These are phyloP conservation scores for Parambassis ranga DNA, from an alignment of 2,797 vertebrate species.

Conservation along the genomic window DNA sequence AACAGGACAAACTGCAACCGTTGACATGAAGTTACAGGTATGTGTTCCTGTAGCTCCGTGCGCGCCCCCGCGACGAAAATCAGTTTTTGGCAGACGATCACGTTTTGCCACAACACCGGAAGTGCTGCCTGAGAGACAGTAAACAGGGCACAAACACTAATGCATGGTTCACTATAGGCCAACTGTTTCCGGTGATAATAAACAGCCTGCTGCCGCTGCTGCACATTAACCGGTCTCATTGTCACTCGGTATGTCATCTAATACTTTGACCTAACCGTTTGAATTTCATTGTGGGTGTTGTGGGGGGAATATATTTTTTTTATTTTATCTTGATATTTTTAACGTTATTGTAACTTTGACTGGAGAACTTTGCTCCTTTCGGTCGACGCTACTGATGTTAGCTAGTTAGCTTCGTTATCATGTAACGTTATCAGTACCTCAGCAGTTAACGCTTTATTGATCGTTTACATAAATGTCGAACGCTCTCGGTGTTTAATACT, in stretches of 20 bases:
- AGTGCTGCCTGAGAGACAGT: not conserved
- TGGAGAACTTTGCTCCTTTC: not conserved
- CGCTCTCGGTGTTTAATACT: not conserved
- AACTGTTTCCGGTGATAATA: conserved; percentile 58
- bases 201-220: not conserved
- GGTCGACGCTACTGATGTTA: not conserved
- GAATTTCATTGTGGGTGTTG: too few species aligned
- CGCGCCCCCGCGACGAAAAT: too few species aligned
- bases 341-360: not conserved
- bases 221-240: not conserved
- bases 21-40: too few species aligned
- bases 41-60: too few species aligned
- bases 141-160: not conserved
- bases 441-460: not conserved
- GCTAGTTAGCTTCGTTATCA: conserved; percentile 15
- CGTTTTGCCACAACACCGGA: too few species aligned
- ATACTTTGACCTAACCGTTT: too few species aligned
- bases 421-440: not conserved
- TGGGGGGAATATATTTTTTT: too few species aligned
- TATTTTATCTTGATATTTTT: not conserved
- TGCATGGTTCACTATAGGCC: not conserved
- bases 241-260: conserved; percentile 15
- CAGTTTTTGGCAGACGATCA: too few species aligned
- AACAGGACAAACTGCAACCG: too few species aligned
- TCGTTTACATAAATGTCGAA: not conserved